Percentiles rank a stretch among this genome's conserved stretches.
Evolutionary conservation across 2,797 vertebrate species (phyloP).

Genomic region (Scarus forsteni): DNA sequence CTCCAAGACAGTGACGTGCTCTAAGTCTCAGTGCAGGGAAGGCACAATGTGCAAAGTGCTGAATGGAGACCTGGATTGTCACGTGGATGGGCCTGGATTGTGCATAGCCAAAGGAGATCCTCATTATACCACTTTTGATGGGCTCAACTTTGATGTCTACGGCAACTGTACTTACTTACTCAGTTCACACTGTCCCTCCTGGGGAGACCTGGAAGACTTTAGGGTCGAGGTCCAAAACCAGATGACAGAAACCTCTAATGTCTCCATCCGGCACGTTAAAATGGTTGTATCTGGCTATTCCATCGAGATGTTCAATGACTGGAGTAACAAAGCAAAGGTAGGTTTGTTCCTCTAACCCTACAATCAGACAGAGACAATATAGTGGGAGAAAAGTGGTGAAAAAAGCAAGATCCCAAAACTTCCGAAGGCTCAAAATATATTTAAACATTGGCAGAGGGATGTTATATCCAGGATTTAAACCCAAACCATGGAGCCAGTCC

Average conservation of each 20-base stretch:
- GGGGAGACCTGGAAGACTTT: slow-evolving; percentile 33
- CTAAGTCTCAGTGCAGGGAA: slow-evolving; percentile 55
- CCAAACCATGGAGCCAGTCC: too few relatives aligned
- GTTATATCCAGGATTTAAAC: too few relatives aligned
- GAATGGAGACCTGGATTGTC: slow-evolving; percentile 64
- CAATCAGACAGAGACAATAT: neutral
- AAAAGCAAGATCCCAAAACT: too few relatives aligned
- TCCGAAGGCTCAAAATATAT: too few relatives aligned
- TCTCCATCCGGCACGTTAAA: slow-evolving; percentile 25
- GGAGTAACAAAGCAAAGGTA: slow-evolving; percentile 38
- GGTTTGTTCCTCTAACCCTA: neutral
- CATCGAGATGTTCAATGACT: slow-evolving; percentile 31
- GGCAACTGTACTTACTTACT: slow-evolving; percentile 81
- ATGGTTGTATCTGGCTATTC: slow-evolving; percentile 30
- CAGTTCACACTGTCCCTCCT: slow-evolving; percentile 56
- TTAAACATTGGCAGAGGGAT: too few relatives aligned
- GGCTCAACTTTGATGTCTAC: slow-evolving; percentile 73
- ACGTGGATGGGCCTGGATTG: slow-evolving; percentile 36
- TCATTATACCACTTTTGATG: slow-evolving; percentile 80
- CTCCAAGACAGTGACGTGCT: slow-evolving; percentile 66
- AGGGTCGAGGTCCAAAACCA: slow-evolving; percentile 33
- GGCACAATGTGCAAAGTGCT: slow-evolving; percentile 64
- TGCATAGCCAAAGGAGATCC: slow-evolving; percentile 77
- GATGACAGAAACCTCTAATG: neutral
- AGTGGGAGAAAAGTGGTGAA: too few relatives aligned